These are phyloP conservation scores for Delphinapterus leucas DNA, from an alignment of 2,113 vertebrate genomes.

Conservation along the genomic window DNA sequence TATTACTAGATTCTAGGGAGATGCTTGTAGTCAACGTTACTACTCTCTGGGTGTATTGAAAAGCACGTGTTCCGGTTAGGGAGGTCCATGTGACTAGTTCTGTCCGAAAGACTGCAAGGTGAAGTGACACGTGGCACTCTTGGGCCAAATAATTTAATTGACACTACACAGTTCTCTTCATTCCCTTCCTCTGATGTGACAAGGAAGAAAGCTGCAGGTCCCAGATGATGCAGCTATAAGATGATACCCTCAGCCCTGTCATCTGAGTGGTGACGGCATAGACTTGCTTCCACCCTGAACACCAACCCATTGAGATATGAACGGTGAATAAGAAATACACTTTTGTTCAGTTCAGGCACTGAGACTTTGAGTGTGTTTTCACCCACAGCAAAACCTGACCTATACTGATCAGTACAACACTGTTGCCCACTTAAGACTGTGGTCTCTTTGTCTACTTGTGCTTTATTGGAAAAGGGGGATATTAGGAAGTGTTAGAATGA, in stretches of 20 bases:
- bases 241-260: neutral
- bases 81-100: neutral
- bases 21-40: neutral
- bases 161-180: neutral
- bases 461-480: neutral
- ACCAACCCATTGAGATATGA: neutral
- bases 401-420: neutral
- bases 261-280: neutral
- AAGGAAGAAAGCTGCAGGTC: neutral
- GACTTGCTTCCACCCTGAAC: neutral
- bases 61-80: neutral
- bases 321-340: neutral
- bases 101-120: neutral
- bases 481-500: neutral
- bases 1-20: neutral
- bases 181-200: neutral
- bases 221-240: neutral
- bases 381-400: neutral
- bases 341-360: neutral
- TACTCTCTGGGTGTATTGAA: neutral
- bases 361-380: neutral
- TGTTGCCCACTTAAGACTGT: neutral
- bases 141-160: neutral
- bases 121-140: neutral
- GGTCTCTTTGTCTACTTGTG: neutral